Evolutionary conservation across 2,797 vertebrate species (phyloP), one percentile per base, ranked within the genome.

Genomic region (Thripadectes ignobilis): DNA sequence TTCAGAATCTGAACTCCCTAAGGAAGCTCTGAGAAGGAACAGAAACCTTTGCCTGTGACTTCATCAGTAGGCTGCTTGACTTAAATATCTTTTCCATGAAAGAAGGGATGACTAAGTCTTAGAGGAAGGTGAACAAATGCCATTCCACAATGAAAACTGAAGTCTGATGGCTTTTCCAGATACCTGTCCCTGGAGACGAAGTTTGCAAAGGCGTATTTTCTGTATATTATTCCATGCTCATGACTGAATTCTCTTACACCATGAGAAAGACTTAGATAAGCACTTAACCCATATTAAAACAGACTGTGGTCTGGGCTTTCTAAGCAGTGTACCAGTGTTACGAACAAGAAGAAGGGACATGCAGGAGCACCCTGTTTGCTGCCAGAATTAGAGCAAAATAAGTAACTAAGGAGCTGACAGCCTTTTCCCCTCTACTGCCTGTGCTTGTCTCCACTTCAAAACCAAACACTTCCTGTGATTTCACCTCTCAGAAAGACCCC

Each of bases 101-200:
- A 55, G 43, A 91, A 66, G 9, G 36, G 36, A 73, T 66, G 55
- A n/a, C 32, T 84, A 6, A 45, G 19, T 68, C 90, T 86, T 75
- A 84, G 41, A 72, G 3, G 12, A 14, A 85, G n/a, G n/a, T 66
- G 43, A 93, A 80, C 12, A 80, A 77, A 88, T 67, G 36, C 7
- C 36, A 52, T 80, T 88, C 26, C 58, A 45, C 29, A 48, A 66
- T 55, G 66, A 87, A 93, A 93, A 89, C 17, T 29, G 32, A 75
- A 84, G 59, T 62, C 58, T 94, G 82, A 93, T 91, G 55, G 16
- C 34, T 88, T 93, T 75, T 78, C 62, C 91, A 96, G 89, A 69
- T 21, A 83, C 0, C 23, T 45, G 52, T 17, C 69, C 77, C 62
- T 46, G 36, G 36, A 93, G 59, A 7, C 51, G 83, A 91, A 85